Percentiles rank a stretch among this genome's conserved stretches.
These are phyloP conservation scores for Cosmorhoe ocellata DNA, from an alignment of 2,888 invertebrate species.

Conservation along the genomic window DNA sequence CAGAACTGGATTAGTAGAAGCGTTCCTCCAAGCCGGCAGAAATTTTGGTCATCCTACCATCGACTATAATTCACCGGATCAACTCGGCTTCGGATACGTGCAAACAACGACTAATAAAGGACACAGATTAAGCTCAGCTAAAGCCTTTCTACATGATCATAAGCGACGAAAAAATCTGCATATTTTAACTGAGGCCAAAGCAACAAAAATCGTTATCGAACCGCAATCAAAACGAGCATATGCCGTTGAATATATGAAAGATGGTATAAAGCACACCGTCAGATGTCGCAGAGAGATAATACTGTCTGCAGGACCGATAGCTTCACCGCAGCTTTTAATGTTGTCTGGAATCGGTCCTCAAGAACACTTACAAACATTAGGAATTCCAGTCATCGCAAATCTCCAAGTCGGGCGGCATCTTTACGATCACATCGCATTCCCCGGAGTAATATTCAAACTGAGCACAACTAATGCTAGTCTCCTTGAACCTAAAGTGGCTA, in stretches of 20 bases:
- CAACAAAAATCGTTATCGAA: constrained; percentile 73
- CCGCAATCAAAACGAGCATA: constrained; percentile 83
- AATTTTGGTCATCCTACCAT: constrained; percentile 80
- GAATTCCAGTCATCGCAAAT: constrained; percentile 84
- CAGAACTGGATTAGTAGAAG: constrained; percentile 77
- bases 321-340: constrained; percentile 95
- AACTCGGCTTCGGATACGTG: constrained; percentile 82
- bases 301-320: constrained; percentile 92
- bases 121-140: constrained; percentile 85
- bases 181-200: constrained; percentile 66
- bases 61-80: constrained; percentile 84
- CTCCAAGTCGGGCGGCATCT: constrained; percentile 86
- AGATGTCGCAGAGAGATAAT: constrained; percentile 91
- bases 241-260: constrained; percentile 86
- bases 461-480: constrained; percentile 71
- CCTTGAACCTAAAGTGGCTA: constrained; percentile 67
- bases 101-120: constrained; percentile 83
- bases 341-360: constrained; percentile 88
- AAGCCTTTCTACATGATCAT: constrained; percentile 85
- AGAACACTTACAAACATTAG: constrained; percentile 79
- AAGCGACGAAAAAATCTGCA: constrained; percentile 84
- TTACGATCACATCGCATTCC: constrained; percentile 84
- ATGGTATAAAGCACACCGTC: constrained; percentile 73
- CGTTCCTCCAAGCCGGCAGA: constrained; percentile 83
- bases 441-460: constrained; percentile 73